phyloP scores from a whole-genome alignment of 2,888 invertebrate species.

The Trissolcus japonicus region DNA sequence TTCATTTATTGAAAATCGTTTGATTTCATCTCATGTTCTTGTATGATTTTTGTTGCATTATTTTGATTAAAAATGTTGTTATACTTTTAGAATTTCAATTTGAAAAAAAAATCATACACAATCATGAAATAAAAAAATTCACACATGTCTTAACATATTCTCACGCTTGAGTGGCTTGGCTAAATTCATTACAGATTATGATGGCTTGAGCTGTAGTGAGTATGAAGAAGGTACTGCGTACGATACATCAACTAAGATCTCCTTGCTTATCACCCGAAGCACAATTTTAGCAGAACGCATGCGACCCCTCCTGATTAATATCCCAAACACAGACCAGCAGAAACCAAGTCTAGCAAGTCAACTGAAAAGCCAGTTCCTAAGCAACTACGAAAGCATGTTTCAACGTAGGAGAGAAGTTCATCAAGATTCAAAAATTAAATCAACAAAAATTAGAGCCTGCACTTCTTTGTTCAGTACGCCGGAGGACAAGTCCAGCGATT shows the following conservation, averaged over 20 bases:
- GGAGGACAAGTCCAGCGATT: not conserved
- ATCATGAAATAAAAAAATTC: slow-evolving; percentile 1
- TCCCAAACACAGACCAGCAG: slow-evolving; percentile 10
- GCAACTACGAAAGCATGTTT: slow-evolving; percentile 58
- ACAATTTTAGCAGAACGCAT: slow-evolving; percentile 62
- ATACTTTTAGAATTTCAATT: no score
- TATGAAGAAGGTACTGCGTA: slow-evolving; percentile 10
- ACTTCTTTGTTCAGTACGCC: slow-evolving; percentile 6
- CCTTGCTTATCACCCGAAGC: slow-evolving; percentile 63
- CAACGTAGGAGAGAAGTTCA: not conserved
- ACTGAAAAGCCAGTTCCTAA: slow-evolving; percentile 62
- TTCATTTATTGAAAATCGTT: not conserved
- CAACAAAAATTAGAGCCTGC: slow-evolving; percentile 7
- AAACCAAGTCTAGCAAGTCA: slow-evolving; percentile 43
- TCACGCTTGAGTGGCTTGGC: slow-evolving; percentile 64
- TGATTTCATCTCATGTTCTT: not conserved
- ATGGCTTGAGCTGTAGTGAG: slow-evolving; percentile 59
- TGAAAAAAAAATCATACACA: not conserved
- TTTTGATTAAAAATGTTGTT: not conserved
- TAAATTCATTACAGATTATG: slow-evolving; percentile 69
- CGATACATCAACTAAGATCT: slow-evolving; percentile 57
- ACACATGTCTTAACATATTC: slow-evolving; percentile 15
- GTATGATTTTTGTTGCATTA: not conserved
- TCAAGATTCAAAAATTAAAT: not conserved
- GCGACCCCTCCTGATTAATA: slow-evolving; percentile 59